Percentiles rank a stretch among this genome's conserved stretches.
Evolutionary conservation across 2,888 invertebrate genomes (phyloP).

Genomic region (Mythimna loreyi): DNA sequence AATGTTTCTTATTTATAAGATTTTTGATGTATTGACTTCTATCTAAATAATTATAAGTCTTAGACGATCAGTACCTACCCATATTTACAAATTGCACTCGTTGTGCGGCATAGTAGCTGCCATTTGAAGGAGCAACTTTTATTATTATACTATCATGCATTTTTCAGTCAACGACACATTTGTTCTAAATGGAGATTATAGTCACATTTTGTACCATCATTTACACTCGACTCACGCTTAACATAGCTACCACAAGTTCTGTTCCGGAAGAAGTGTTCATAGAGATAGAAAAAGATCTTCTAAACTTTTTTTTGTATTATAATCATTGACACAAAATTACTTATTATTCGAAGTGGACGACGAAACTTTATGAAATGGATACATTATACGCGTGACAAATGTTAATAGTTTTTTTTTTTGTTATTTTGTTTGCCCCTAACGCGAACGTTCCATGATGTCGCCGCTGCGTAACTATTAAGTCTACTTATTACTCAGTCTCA

Average conservation of each 20-base stretch:
- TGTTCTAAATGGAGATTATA: conserved; percentile 80
- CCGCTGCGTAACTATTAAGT: conserved; percentile 81
- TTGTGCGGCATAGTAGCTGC: conserved; percentile 86
- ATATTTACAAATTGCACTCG: conserved; percentile 82
- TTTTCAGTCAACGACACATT: conserved; percentile 78
- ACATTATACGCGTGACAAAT: conserved; percentile 58
- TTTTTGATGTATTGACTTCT: conserved; percentile 77
- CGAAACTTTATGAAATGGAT: conserved; percentile 60
- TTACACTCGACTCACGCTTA: conserved; percentile 70
- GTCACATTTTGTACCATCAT: conserved; percentile 89
- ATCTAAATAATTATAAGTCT: conserved; percentile 83
- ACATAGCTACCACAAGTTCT: conserved; percentile 57
- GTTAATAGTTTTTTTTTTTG: conserved; percentile 65
- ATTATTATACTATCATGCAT: conserved; percentile 69
- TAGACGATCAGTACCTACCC: conserved; percentile 83
- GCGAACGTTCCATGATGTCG: conserved; percentile 70
- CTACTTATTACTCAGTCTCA: conserved; percentile 90
- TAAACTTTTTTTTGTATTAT: conserved; percentile 61
- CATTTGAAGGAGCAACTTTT: conserved; percentile 83
- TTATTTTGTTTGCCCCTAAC: conserved; percentile 68
- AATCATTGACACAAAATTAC: conserved; percentile 63
- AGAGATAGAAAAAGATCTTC: conserved; percentile 65
- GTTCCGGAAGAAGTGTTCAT: conserved; percentile 59
- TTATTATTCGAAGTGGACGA: conserved; percentile 63
- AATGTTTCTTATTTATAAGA: conserved; percentile 44